Base-by-base conservation (phyloP, 1,140 invertebrate genomes). In the Zaprionus ghesquierei region DNA sequence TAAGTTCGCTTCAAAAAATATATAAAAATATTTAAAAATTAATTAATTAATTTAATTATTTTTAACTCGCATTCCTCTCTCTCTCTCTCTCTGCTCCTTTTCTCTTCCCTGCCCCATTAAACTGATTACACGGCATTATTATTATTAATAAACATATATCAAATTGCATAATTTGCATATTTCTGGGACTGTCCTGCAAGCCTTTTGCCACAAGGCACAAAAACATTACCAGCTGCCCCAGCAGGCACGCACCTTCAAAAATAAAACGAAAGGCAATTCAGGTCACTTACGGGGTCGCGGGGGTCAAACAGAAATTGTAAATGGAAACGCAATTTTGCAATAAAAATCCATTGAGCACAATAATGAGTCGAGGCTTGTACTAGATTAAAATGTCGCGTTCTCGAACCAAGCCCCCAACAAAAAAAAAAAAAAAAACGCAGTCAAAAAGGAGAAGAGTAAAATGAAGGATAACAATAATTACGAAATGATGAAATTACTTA, bases 241-340 rank as follows among this genome's bases (percentile, higher is more conserved):
- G 51, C 35, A 13, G 29, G 44, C 69, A 59, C 62, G 69, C 69
- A 69, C 51, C 51, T 63, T 63, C 13, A 31, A 61, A 60, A 27
- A 27, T 2, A 61, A 60, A 27, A 27, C 9, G 20, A 58, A 38
- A 15, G 60, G 25, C 54, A 61, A 69, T 69, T 62, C 64, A 33
- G 70, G 64, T 56, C 38, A 50, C 49, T 13, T 23, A 23, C 8
- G 27, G 12, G 29, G 29, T 1, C 6, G 29, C 12, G 33, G 33
- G 2, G n/a, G 2, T 0, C 20, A 13, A 25, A 29, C 50, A 69
- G 68, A 71, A 73, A 87, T 77, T 79, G 58, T 60, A 78, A 89
- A 82, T 77, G 65, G 56, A 87, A 87, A 87, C 82, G 82, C 82
- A 87, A 87, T 87, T 87, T 87, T 74, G 84, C 82, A 82, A 87